Evolutionary conservation across 2,888 invertebrate species (phyloP), one percentile per base, ranked within the genome.

Genomic region (Drosophila stalkeri): DNA sequence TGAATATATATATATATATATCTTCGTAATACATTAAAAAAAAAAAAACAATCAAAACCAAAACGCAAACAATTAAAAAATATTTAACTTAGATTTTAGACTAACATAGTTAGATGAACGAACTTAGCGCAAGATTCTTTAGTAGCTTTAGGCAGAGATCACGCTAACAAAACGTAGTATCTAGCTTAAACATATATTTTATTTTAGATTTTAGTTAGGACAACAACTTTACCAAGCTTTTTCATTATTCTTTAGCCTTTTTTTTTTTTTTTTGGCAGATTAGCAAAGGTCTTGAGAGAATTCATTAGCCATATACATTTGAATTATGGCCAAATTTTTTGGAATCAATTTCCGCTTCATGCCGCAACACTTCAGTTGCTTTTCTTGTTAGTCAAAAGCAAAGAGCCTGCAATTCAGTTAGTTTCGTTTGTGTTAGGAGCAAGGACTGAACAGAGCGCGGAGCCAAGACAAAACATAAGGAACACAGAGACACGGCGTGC

Each of bases 21-120:
- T 82, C 46, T 44, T 72, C 33, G 33, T 54, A 49, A 49, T 56
- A 80, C 64, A 70, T 60, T 47, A 71, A 46, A 46, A 72, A 68
- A 61, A 60, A 49, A 71, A 46, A 46, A 72, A 68, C 63, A 60
- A 57, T 35, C 33, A 44, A 57, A 75, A 64, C 43, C 55, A 65
- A 54, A 68, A 54, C 59, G 52, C 64, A 73, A 67, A 64, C 52
- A 61, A 70, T 59, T 61, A 56, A 39, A 35, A 27, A 31, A 44
- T 49, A 52, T 54, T 59, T 51, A 52, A 41, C 18, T 55, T 63
- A 55, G n/a, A 51, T 44, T 54, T 55, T 62, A 43, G 18, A 49
- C 64, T 54, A 51, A 51, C 49, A 18, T 12, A 66, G 69, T 84
- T 83, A 79, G 73, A 86, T 82, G 66, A 63, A 72, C 72, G 64